These are phyloP conservation scores for Hoplostethus mediterraneus DNA, from an alignment of 2,797 vertebrate genomes.

Conservation along the genomic window DNA sequence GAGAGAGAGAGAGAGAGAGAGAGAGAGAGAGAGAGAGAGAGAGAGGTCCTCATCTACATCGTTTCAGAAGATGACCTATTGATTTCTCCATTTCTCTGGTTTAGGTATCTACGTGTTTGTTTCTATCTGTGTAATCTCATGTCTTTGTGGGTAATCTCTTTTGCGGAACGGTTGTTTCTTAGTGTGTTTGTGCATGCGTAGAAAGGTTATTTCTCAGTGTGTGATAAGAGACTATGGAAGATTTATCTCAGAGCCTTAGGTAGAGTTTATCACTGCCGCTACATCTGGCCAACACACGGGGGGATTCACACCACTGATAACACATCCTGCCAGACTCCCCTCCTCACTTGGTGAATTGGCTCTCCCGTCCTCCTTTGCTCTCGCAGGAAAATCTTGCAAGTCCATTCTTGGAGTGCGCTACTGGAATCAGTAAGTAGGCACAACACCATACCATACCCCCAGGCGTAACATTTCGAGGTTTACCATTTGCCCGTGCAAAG, in stretches of 20 bases:
- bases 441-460: too few relatives aligned
- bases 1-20: slow-evolving; percentile 3
- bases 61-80: slow-evolving; percentile 31
- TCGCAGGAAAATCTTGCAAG: not conserved
- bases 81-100: slow-evolving; percentile 40
- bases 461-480: too few relatives aligned
- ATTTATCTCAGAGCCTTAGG: slow-evolving; percentile 28
- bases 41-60: not conserved
- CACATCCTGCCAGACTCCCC: not conserved
- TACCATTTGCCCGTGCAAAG: too few relatives aligned
- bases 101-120: slow-evolving; percentile 22
- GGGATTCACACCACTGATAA: slow-evolving; percentile 30
- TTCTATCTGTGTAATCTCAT: slow-evolving; percentile 36
- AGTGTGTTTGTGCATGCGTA: slow-evolving; percentile 8
- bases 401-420: not conserved
- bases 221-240: slow-evolving; percentile 44
- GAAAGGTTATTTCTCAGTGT: slow-evolving; percentile 32
- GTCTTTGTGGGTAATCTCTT: slow-evolving; percentile 41
- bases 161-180: slow-evolving; percentile 1
- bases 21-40: not conserved
- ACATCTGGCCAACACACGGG: slow-evolving; percentile 50
- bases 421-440: not conserved
- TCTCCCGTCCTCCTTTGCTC: not conserved
- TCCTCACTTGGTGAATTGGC: not conserved
- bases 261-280: slow-evolving; percentile 47